Percentiles rank a stretch among this genome's conserved stretches.
Conservation (phyloP, 2,113 vertebrate species). For the Ptilonorhynchus violaceus region DNA sequence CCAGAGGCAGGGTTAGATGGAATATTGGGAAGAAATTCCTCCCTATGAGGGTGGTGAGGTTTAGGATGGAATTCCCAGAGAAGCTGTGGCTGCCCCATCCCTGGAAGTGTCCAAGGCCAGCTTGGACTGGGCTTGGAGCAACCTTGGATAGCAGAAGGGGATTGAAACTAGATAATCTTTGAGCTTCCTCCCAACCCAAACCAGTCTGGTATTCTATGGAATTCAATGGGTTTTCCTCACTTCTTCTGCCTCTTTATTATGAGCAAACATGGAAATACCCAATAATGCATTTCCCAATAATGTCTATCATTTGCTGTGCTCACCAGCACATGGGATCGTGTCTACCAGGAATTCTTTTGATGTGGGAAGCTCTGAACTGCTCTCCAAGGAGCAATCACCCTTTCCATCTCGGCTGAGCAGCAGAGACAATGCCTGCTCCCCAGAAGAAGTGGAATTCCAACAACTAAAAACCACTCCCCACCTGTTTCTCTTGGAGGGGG, state of each 20-base stretch:
- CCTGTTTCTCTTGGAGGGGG: not conserved
- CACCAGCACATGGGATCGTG: not conserved
- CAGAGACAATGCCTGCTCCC: not conserved
- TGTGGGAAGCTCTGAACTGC: not conserved
- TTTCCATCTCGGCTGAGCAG: not conserved
- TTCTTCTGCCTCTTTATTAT: not conserved
- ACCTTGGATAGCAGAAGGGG: accelerated
- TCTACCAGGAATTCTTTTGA: not conserved
- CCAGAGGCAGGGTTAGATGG: not conserved
- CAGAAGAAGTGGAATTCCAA: not conserved
- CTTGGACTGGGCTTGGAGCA: not conserved
- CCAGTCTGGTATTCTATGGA: not conserved
- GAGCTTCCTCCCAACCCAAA: not conserved
- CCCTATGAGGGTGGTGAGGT: not conserved
- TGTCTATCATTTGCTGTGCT: not conserved
- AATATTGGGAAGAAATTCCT: not conserved
- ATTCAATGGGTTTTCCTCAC: not conserved
- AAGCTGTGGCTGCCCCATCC: not conserved
- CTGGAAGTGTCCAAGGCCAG: not conserved
- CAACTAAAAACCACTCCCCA: not conserved
- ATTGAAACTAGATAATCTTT: not conserved
- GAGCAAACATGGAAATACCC: not conserved
- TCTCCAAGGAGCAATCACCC: not conserved
- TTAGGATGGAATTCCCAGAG: not conserved
- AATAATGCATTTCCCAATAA: not conserved